Conservation (phyloP, 2,113 vertebrate species). For the Sus scrofa region T2T-Sscrofa CM000826.6:56574001-56574500, state of each 20-base stretch:
- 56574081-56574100: background rate
- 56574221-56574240: background rate
- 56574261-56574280: background rate
- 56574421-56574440: background rate
- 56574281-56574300: background rate
- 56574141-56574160: background rate
- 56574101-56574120: background rate
- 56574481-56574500: background rate
- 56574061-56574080: background rate
- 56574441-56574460: background rate
- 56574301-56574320: background rate
- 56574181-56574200: background rate
- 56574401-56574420: background rate
- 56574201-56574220: background rate
- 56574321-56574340: background rate
- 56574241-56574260: background rate
- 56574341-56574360: background rate
- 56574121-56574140: background rate
- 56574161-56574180: background rate
- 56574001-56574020: background rate
- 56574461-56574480: background rate
- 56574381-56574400: too few species aligned
- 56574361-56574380: too few species aligned
- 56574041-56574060: background rate
- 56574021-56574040: background rate